Evolutionary conservation across 2,113 vertebrate genomes (phyloP), one percentile per base, ranked within the genome.

Genomic region (Cisticola juncidis): DNA sequence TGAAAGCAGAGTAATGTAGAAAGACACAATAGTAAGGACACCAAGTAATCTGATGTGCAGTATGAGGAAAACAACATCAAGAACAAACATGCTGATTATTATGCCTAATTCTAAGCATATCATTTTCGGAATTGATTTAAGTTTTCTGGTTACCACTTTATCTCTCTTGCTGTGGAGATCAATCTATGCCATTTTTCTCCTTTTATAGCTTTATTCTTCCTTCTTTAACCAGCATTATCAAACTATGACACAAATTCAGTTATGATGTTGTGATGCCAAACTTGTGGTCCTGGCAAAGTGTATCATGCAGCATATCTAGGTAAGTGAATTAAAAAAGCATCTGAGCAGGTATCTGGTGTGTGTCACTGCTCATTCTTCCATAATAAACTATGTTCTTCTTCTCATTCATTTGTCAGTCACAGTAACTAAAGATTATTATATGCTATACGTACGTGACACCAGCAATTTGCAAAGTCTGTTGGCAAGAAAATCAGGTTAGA

Each of bases 271-370:
- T 98, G 95, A 97, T 97, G 94, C 95, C 98, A 97, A 98, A 97
- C 95, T 94, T 96, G 94, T 97, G 96, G 97, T 98, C 97, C 92
- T 97, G 97, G 98, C 96, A 91, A 98, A 97, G 96, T 96, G 93
- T 96, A 97, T 98, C 98, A 97, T 97, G 92, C 92, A 97, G 94
- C 68, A 95, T 97, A 97, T 98, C 97, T 96, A 96, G 96, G 97
- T 99, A 99, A 99, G 88, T 98, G 98, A 98, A 98, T 98, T 99
- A 98, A 97, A 97, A 97, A 91, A 95, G 92, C 97, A 98, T 98
- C 97, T 98, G 97, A 98, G 95, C 97, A 98, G 97, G 98, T 98
- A 98, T 99, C 98, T 99, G 99, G 98, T 98, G 97, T 98, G 97
- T 98, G 98, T 99, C 98, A 98, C 92, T 69, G 92, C 91, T 96